Evolutionary conservation across 2,888 invertebrate genomes (phyloP), one percentile per base, ranked within the genome.

Genomic region (Nebria brevicollis): DNA sequence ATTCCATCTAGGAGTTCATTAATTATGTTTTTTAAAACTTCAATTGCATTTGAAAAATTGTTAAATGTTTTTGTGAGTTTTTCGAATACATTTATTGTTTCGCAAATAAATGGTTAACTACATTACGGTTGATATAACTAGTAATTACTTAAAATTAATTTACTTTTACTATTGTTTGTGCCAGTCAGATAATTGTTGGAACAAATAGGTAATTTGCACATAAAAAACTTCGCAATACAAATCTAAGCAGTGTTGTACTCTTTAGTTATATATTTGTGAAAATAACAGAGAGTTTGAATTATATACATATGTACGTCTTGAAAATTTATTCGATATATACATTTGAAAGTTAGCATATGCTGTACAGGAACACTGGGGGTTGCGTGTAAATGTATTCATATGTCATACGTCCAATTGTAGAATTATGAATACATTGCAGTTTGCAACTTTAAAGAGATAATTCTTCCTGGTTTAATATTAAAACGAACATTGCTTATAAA

Each of bases 401-500:
- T 54, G 54, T 54, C 54, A 54, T 54, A 54, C 54, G 54, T 54
- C 54, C 54, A 54, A 8, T 13, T 5, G 2, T 54, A 54, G 54
- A 54, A 54, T 54, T 54, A 54, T 54, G 4, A 2, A 54, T 54
- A 13, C 54, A 54, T 11, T 54, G 54, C 54, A 8, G 54, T 54
- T 8, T 68, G 72, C 65, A 77, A 72, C 77, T 72, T 77, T 25
- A 54, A 25, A 72, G 72, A 77, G 66, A 77, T 77, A 70, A 70
- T 76, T 77, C 77, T 77, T 25, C 72, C n/a, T 25, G 7, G 70
- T 54, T 54, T 54, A 54, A 11, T 70, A 70, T 77, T 77, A 72
- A 77, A 77, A 77, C 65, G 77, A 65, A 72, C 77, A 64, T 72
- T 77, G 26, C 72, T 25, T 68, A 25, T 68, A 77, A 54, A 77